These are phyloP conservation scores for Lapara coniferarum DNA, from an alignment of 2,888 invertebrate genomes.

Conservation along the genomic window DNA sequence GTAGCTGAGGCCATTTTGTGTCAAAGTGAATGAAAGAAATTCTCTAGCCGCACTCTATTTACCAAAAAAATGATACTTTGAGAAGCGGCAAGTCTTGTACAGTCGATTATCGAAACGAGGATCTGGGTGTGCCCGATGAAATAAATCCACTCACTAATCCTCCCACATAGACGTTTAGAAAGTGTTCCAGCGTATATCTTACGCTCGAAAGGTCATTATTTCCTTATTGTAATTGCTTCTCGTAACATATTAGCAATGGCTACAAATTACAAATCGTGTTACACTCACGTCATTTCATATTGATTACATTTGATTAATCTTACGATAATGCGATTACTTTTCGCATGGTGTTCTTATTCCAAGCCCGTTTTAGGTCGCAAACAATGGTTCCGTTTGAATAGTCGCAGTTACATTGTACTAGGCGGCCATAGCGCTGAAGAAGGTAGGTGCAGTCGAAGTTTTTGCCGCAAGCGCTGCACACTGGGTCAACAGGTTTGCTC, in stretches of 20 bases:
- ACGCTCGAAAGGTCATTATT: constrained; percentile 45
- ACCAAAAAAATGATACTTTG: neutral
- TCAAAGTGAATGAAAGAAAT: constrained; percentile 1
- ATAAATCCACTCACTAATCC: constrained; percentile 42
- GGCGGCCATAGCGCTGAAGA: constrained; percentile 53
- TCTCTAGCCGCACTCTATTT: neutral
- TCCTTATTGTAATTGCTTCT: constrained; percentile 39
- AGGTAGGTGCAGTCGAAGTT: constrained; percentile 68
- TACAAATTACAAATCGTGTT: constrained; percentile 8
- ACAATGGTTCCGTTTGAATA: constrained; percentile 59
- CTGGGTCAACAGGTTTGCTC: constrained; percentile 77
- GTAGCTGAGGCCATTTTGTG: constrained; percentile 19
- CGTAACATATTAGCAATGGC: constrained; percentile 26
- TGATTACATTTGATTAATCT: constrained; percentile 15
- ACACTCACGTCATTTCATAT: constrained; percentile 18
- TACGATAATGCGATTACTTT: constrained; percentile 30
- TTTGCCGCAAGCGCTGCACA: constrained; percentile 67
- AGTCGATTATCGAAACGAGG: constrained; percentile 24
- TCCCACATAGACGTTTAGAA: constrained; percentile 47
- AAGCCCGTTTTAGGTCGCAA: constrained; percentile 55
- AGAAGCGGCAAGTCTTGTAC: constrained; percentile 4
- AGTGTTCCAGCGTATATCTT: constrained; percentile 41
- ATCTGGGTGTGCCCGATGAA: constrained; percentile 31
- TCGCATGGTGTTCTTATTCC: constrained; percentile 36
- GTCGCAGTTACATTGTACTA: constrained; percentile 50